These are phyloP conservation scores for Styela plicata DNA, from an alignment of 23 tunicate species.

Conservation along the genomic window DNA sequence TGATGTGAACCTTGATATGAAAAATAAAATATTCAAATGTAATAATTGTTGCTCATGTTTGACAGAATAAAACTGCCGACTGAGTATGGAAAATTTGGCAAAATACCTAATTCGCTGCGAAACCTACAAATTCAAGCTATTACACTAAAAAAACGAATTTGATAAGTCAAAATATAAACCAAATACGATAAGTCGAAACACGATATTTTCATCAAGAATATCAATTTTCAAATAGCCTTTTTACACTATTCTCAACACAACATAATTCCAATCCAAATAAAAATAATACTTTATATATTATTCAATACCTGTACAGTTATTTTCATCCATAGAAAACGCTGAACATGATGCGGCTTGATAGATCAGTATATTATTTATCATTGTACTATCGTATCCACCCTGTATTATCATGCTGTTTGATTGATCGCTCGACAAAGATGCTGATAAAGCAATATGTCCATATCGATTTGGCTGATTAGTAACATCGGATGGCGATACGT, in stretches of 20 bases:
- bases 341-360: constrained; percentile 30
- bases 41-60: background rate
- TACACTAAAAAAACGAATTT: no score
- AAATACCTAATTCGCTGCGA: no score
- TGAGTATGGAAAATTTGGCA: no score
- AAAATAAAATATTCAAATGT: background rate
- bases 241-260: no score
- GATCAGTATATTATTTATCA: constrained; percentile 33
- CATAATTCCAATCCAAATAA: no score
- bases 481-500: constrained; percentile 12
- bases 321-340: constrained; percentile 6
- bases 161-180: no score
- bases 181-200: no score
- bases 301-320: constrained; percentile 27
- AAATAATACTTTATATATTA: no score
- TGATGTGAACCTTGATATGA: constrained; percentile 2
- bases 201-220: no score
- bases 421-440: background rate
- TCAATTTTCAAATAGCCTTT: no score
- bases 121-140: no score
- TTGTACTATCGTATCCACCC: constrained; percentile 75
- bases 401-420: constrained; percentile 18
- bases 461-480: constrained; percentile 25
- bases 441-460: constrained; percentile 46
- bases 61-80: no score